phyloP scores from a whole-genome alignment of 2,113 vertebrate species.

The Sisor rabdophorus region DNA sequence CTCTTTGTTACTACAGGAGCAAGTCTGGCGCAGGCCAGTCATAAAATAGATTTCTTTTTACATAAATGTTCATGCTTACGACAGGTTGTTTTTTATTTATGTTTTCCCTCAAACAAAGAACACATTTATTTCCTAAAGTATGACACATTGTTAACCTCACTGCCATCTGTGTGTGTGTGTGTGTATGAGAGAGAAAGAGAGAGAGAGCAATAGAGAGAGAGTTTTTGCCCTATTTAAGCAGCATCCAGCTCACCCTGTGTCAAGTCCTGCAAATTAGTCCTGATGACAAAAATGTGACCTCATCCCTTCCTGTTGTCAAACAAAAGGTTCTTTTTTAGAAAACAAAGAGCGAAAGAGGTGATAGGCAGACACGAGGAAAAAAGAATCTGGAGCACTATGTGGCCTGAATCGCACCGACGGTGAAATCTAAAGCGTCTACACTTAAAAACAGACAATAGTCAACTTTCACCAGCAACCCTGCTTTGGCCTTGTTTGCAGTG shows the following conservation, averaged over 20 bases:
- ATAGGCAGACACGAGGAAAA: slow-evolving; percentile 19
- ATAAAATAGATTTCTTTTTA: slow-evolving; percentile 13
- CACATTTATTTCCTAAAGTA: slow-evolving; percentile 10
- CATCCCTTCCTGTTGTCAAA: slow-evolving; percentile 58
- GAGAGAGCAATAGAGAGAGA: slow-evolving; percentile 5
- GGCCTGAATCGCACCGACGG: slow-evolving; percentile 33
- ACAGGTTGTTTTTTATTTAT: slow-evolving; percentile 11
- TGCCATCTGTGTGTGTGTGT: slow-evolving; percentile 22
- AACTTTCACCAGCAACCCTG: slow-evolving; percentile 67
- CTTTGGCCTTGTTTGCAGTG: slow-evolving; percentile 78
- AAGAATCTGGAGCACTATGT: slow-evolving; percentile 35
- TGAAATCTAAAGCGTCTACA: slow-evolving; percentile 35
- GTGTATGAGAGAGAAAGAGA: slow-evolving; percentile 3
- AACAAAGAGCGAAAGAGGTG: neutral
- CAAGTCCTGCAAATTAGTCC: slow-evolving; percentile 43
- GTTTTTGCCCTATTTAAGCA: slow-evolving; percentile 53
- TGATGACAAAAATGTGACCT: slow-evolving; percentile 60
- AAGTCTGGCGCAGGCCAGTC: slow-evolving; percentile 22
- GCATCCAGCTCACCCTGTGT: slow-evolving; percentile 31
- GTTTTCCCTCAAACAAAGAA: neutral
- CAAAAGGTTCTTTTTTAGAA: slow-evolving; percentile 54
- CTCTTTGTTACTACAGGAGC: slow-evolving; percentile 37
- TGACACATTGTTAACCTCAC: slow-evolving; percentile 24
- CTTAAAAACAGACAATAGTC: slow-evolving; percentile 47
- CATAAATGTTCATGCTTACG: neutral